A percentile compares a stretch with the other conserved stretches of the same genome.
Conservation (phyloP, 2,113 vertebrate genomes). For the Irena cyanogastra region DNA sequence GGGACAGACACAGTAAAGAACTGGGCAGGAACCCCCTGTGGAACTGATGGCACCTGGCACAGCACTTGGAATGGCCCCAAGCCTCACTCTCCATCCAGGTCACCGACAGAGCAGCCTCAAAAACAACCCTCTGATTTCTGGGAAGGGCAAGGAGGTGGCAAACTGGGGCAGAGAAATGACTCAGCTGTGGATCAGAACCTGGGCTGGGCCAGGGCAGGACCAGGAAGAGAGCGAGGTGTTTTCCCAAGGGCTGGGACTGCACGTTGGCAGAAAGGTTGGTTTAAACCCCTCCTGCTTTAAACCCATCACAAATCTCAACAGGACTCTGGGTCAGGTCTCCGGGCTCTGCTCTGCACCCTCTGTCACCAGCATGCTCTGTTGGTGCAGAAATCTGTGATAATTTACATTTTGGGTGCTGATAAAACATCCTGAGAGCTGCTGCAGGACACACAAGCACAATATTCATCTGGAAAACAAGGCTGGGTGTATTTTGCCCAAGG, state of each 20-base stretch:
- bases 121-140: not conserved
- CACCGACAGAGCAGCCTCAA: not conserved
- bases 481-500: not conserved
- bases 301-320: not conserved
- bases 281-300: not conserved
- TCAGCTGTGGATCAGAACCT: not conserved
- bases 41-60: not conserved
- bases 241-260: not conserved
- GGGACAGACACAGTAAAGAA: not conserved
- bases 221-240: not conserved
- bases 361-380: rapidly evolving
- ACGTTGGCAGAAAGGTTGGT: not conserved
- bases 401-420: not conserved
- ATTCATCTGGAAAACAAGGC: not conserved
- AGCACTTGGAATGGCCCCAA: not conserved
- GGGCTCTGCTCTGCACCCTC: not conserved
- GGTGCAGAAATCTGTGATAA: not conserved
- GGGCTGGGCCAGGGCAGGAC: slow-evolving; percentile 39
- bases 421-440: not conserved
- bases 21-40: not conserved
- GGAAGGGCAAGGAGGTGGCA: not conserved
- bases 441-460: not conserved
- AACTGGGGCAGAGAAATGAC: not conserved
- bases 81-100: not conserved
- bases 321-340: not conserved